Percentiles rank a stretch among this genome's conserved stretches.
These are phyloP conservation scores for Cephalopholis sonnerati DNA, from an alignment of 2,113 vertebrate genomes.

Conservation along the genomic window DNA sequence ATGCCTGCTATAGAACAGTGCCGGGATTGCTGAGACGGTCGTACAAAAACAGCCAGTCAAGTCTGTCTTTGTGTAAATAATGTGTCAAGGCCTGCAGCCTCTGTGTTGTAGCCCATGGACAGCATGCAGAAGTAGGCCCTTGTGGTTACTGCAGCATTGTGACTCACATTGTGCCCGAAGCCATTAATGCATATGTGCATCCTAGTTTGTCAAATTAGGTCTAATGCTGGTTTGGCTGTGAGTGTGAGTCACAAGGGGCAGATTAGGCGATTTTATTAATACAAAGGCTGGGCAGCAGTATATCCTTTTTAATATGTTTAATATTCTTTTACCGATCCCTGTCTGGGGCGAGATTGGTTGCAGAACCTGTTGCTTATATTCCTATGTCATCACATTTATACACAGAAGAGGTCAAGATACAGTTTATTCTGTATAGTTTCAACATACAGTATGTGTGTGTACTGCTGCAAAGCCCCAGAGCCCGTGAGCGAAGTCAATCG, in stretches of 20 bases:
- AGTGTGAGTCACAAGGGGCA: conserved; percentile 43
- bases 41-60: background rate
- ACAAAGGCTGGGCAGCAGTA: background rate
- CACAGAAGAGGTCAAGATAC: background rate
- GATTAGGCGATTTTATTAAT: conserved; percentile 26
- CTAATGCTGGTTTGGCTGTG: background rate
- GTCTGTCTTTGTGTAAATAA: conserved; percentile 17
- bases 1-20: background rate
- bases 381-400: background rate
- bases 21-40: background rate
- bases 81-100: conserved; percentile 27
- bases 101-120: conserved; percentile 30
- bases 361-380: conserved; percentile 25
- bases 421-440: conserved; percentile 9
- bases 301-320: background rate
- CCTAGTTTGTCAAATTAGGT: conserved; percentile 47
- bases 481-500: conserved; percentile 24
- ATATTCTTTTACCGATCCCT: background rate
- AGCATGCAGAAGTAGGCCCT: conserved; percentile 22
- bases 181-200: conserved; percentile 55
- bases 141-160: conserved; percentile 31
- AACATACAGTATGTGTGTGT: conserved; percentile 1
- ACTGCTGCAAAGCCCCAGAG: conserved; percentile 28
- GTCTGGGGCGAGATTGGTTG: background rate
- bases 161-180: conserved; percentile 48